A percentile compares a stretch with the other conserved stretches of the same genome.
Conservation (phyloP, 1,140 invertebrate species). For the Drosophila funebris region DNA sequence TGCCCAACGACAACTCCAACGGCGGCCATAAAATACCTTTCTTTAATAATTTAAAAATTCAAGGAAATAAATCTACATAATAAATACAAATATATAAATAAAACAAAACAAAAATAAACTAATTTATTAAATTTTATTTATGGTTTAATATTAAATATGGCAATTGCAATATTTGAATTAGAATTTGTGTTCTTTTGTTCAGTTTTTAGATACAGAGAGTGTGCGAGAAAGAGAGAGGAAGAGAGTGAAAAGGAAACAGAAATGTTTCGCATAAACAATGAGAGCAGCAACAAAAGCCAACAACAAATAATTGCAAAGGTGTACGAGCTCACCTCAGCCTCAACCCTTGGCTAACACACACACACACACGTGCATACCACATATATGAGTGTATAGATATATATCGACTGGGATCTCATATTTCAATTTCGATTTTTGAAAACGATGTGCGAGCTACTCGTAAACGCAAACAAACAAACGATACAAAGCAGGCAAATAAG, state of each 20-base stretch:
- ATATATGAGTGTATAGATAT: slow-evolving; percentile 17
- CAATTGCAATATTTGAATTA: neutral
- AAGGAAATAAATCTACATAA: neutral
- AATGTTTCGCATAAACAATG: slow-evolving; percentile 69
- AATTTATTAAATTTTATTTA: neutral
- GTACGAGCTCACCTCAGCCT: slow-evolving; percentile 1
- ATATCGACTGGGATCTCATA: slow-evolving; percentile 60
- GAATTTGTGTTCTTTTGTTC: neutral
- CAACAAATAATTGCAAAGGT: slow-evolving; percentile 28
- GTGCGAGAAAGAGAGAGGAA: neutral
- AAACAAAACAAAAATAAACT: too few relatives aligned
- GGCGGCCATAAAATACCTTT: too few relatives aligned
- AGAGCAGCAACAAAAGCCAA: slow-evolving; percentile 37
- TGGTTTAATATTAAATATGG: slow-evolving; percentile 10
- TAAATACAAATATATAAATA: neutral
- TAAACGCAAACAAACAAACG: slow-evolving; percentile 53
- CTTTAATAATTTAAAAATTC: too few relatives aligned
- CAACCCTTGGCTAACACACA: neutral
- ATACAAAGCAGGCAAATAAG: slow-evolving; percentile 69
- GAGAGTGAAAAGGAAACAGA: neutral
- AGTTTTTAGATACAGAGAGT: slow-evolving; percentile 17
- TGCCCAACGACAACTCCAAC: neutral
- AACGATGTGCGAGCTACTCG: slow-evolving; percentile 72
- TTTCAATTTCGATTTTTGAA: slow-evolving; percentile 81
- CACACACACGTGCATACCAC: neutral